phyloP scores from a whole-genome alignment of 2,888 invertebrate species.

The Nezara viridula region DNA sequence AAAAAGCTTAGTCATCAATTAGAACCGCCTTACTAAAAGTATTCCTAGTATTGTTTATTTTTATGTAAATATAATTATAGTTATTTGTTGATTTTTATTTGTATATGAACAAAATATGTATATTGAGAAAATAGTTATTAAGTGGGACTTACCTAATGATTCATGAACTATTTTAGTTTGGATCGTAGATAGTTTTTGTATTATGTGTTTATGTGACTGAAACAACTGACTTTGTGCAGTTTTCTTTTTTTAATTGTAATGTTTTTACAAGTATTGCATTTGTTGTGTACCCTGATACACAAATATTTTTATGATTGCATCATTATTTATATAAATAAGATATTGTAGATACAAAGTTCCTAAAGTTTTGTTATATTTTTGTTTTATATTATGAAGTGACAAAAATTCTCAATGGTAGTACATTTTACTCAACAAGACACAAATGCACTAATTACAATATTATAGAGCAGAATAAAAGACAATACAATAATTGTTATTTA shows the following conservation, averaged over 20 bases:
- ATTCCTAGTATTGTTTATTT: slow-evolving; percentile 49
- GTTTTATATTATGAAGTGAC: slow-evolving; percentile 8
- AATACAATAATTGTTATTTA: slow-evolving; percentile 4
- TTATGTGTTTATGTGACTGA: slow-evolving; percentile 55
- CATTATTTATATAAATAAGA: slow-evolving; percentile 40
- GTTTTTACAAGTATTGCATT: slow-evolving; percentile 53
- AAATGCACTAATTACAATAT: slow-evolving; percentile 16
- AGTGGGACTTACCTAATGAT: slow-evolving; percentile 43
- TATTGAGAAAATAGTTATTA: slow-evolving; percentile 35
- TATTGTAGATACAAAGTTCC: slow-evolving; percentile 55
- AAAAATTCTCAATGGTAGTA: neutral
- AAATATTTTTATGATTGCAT: slow-evolving; percentile 48
- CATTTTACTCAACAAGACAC: neutral
- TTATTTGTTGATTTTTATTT: slow-evolving; percentile 21
- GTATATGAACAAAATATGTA: slow-evolving; percentile 46
- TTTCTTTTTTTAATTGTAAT: slow-evolving; percentile 52
- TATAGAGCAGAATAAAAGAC: slow-evolving; percentile 52
- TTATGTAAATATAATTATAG: slow-evolving; percentile 29
- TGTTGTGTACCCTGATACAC: slow-evolving; percentile 46
- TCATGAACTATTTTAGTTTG: slow-evolving; percentile 47
- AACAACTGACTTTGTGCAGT: slow-evolving; percentile 2
- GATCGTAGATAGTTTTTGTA: slow-evolving; percentile 54
- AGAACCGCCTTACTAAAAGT: slow-evolving; percentile 17
- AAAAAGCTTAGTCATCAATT: slow-evolving; percentile 15
- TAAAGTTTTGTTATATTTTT: slow-evolving; percentile 45